Conservation (phyloP, 2,888 invertebrate species). For the Apocheima hispidaria region DNA sequence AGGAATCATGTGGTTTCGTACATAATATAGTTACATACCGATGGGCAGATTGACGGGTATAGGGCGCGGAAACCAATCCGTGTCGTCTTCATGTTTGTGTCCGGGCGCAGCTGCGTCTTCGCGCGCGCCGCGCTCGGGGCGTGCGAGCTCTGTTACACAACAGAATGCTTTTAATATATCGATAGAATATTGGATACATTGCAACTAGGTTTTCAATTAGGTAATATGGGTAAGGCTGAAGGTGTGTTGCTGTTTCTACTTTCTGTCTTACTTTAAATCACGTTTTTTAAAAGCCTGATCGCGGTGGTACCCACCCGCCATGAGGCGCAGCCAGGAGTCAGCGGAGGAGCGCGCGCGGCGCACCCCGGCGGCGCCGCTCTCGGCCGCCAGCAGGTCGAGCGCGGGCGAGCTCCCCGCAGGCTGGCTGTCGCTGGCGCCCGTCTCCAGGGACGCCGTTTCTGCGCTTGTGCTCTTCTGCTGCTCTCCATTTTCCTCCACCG, state of each 20-base stretch:
- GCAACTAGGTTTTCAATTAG: no score
- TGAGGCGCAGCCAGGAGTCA: slow-evolving; percentile 45
- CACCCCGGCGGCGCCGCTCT: slow-evolving; percentile 13
- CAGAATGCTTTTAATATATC: no score
- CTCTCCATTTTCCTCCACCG: neutral
- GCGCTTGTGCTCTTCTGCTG: neutral
- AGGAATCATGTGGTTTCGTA: no score
- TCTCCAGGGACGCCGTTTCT: neutral
- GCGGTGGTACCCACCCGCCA: slow-evolving; percentile 41
- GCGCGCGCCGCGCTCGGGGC: slow-evolving; percentile 24
- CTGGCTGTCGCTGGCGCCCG: neutral
- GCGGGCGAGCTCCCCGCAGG: neutral
- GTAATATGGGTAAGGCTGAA: no score
- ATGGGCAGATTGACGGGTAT: slow-evolving; percentile 48
- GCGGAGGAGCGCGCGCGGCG: slow-evolving; percentile 32
- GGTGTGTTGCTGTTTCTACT: no score
- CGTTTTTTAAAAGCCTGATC: no score
- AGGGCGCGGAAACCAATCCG: slow-evolving; percentile 49
- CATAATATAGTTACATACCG: no score
- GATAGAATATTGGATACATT: no score
- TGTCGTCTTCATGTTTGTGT: slow-evolving; percentile 12
- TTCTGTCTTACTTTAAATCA: no score
- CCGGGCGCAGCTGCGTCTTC: neutral
- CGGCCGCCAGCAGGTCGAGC: slow-evolving; percentile 13
- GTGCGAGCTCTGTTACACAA: slow-evolving; percentile 47